Base-by-base conservation (phyloP, 1,140 invertebrate species). In the Euwallacea fornicatus region DNA sequence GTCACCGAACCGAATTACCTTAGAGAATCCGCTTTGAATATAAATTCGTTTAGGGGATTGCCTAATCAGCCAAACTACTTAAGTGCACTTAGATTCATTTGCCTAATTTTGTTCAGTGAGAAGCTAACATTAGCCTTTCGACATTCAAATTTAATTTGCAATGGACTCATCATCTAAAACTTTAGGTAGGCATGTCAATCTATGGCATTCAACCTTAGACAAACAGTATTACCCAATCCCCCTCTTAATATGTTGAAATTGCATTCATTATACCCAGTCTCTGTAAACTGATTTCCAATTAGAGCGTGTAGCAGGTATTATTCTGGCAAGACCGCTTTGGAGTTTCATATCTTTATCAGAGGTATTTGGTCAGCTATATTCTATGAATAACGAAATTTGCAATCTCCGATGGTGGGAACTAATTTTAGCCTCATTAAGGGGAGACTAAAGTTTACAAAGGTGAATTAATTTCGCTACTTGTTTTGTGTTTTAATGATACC, bases 271-370 rank as follows among this genome's bases (percentile, higher is more conserved):
- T 11, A 50, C 2, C 46, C 46, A 50, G 13, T 13, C 46, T 11
- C 46, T 13, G 46, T 50, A 50, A 50, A 50, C 46, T 50, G 46
- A 50, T 50, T 4, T 50, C 46, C 46, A 50, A 50, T 50, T 50
- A 50, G 46, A 11, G 46, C 21, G 21, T 33, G 46, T 13, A 50
- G 9, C 9, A 50, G 46, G 46, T 13, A 50, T 50, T 50, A 50
- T 50, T 50, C 13, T 2, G 46, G 46, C 13, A 10, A 2, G 46
- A 6, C 46, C 9, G 9, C 9, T 50, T 10, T 13, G 13, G 46
- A 13, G 13, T 50, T 50, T 50, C 46, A 50, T 50, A 50, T 50
- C 46, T 50, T 50, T 11, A 50, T 50, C 13, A 13, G 46, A 11
- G 46, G 9, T 3, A 13, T 50, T 50, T 50, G 46, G 46, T 50